These are phyloP conservation scores for Fragum whitleyi DNA, from an alignment of 2,888 invertebrate genomes.

Conservation along the genomic window DNA sequence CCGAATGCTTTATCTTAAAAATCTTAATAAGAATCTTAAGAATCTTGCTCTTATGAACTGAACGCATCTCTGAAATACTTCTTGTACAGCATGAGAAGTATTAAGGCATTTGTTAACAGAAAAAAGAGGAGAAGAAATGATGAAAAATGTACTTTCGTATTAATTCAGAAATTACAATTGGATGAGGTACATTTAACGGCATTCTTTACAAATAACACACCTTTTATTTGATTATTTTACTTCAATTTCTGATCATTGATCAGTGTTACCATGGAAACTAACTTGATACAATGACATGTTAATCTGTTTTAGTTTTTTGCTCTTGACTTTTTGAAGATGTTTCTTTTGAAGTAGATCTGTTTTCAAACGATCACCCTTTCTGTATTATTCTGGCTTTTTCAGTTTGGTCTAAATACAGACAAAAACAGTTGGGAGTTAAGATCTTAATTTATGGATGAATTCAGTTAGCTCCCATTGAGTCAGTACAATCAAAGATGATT, in stretches of 20 bases:
- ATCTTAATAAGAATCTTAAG: no score
- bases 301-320: constrained; percentile 9
- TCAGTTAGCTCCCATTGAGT: no score
- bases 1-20: no score
- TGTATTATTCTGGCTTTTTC: no score
- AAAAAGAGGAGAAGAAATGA: not conserved
- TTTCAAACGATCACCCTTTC: constrained; percentile 1
- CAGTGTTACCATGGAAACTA: constrained; percentile 49
- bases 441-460: no score
- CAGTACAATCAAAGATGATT: no score
- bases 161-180: not conserved
- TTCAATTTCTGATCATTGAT: constrained; percentile 36
- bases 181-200: constrained; percentile 2
- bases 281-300: constrained; percentile 13
- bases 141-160: constrained; percentile 8
- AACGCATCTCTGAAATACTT: no score
- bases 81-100: no score
- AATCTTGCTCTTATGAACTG: no score
- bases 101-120: no score
- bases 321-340: not conserved
- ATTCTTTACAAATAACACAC: constrained; percentile 7
- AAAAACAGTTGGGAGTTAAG: no score
- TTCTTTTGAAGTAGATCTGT: constrained; percentile 11
- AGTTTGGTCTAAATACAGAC: no score
- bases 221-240: constrained; percentile 32